Evolutionary conservation across 2,888 invertebrate genomes (phyloP), one percentile per base, ranked within the genome.

Genomic region (Thymelicus sylvestris): DNA sequence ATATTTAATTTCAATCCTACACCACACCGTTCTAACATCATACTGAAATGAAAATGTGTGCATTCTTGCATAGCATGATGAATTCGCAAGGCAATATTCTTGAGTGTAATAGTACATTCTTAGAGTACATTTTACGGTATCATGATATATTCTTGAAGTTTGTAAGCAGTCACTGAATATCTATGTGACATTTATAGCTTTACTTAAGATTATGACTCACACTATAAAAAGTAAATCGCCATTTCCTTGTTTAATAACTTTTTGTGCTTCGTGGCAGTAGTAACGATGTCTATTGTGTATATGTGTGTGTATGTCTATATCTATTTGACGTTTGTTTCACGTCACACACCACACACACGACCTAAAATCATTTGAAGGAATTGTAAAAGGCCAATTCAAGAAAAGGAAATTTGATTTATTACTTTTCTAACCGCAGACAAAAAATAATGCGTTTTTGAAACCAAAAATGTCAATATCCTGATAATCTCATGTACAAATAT

Each of bases 391-490:
- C 19, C 19, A 19, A 19, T 19, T 19, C 19, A 19, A 19, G 19
- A 19, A 19, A 19, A 19, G 19, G 19, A 19, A 31, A 31, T 5
- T 5, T 31, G 31, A 44, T 44, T 44, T 52, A 15, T 52, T 13
- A n/a, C 13, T 3, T 5, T n/a, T 47, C 31, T 48, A 62, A 7
- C 38, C 48, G 60, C 7, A 61, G 63, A 63, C 68, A 68, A 47
- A 68, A 63, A 47, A 63, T 63, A 68, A 64, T 69, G 68, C 57
- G 64, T 57, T 69, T 68, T 62, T 63, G 47, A 38, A 24, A 44
- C 48, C 64, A 57, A 63, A 68, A 57, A 69, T 63, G 59, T 52
- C 83, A 85, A 85, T 86, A 86, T 84, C 83, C 82, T 83, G 88
- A 89, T 89, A 57, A 57, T 57, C 57, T 57, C 6, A 86, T 85